These are phyloP conservation scores for Philereme vetulata DNA, from an alignment of 2,888 invertebrate species.

Conservation along the genomic window DNA sequence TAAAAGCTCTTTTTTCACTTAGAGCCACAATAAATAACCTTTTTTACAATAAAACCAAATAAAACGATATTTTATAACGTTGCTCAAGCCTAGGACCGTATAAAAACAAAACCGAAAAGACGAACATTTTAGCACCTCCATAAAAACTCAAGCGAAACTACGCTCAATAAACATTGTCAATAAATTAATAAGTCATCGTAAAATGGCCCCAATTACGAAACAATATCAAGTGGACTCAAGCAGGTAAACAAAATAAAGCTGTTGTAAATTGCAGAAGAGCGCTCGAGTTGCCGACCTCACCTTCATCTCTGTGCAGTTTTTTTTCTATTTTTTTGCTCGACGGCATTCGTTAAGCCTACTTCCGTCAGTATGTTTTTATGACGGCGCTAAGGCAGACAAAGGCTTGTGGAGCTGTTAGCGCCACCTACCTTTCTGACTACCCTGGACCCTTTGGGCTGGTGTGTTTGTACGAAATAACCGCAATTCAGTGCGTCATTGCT, in stretches of 20 bases:
- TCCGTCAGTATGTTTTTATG: constrained; percentile 77
- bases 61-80: constrained; percentile 10
- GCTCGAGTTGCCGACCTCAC: constrained; percentile 64
- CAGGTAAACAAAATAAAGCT: constrained; percentile 83
- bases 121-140: constrained; percentile 78
- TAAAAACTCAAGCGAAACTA: constrained; percentile 76
- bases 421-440: constrained; percentile 50
- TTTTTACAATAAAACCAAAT: neutral
- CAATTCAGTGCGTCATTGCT: constrained; percentile 34
- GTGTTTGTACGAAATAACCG: constrained; percentile 34
- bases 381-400: constrained; percentile 78
- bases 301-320: constrained; percentile 78
- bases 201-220: constrained; percentile 79
- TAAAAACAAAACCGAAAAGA: constrained; percentile 53
- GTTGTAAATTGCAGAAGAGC: constrained; percentile 82
- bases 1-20: neutral
- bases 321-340: constrained; percentile 73
- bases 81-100: constrained; percentile 37
- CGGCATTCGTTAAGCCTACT: constrained; percentile 78
- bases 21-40: no score
- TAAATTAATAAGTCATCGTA: constrained; percentile 83
- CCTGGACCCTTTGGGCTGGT: constrained; percentile 25
- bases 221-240: constrained; percentile 74
- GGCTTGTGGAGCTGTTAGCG: constrained; percentile 62
- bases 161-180: constrained; percentile 53